Percentiles rank a stretch among this genome's conserved stretches.
Conservation (phyloP, 2,797 vertebrate genomes). For the Danio albolineatus region DNA sequence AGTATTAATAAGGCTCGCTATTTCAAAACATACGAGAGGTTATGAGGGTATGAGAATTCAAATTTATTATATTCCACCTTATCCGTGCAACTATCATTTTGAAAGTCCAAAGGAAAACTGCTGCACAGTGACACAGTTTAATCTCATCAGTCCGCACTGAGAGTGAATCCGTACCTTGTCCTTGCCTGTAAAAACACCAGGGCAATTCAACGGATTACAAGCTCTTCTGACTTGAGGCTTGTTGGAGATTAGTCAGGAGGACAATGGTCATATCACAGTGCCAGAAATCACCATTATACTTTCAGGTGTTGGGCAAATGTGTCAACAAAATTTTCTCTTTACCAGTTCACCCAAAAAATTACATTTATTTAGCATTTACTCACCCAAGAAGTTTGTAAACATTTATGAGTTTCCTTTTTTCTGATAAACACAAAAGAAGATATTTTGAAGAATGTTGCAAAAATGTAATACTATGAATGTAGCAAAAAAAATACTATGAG, state of each 20-base stretch:
- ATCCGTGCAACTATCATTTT: neutral
- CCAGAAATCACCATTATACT: constrained; percentile 26
- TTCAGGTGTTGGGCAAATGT: neutral
- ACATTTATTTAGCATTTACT: too few species aligned
- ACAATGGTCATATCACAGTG: constrained; percentile 46
- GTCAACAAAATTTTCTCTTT: neutral
- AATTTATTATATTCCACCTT: neutral
- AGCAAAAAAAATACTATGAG: too few species aligned
- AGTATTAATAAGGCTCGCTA: neutral
- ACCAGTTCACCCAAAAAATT: neutral
- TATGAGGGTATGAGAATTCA: neutral
- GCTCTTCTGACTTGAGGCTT: constrained; percentile 53
- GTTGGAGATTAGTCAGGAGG: constrained; percentile 55
- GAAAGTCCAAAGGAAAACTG: constrained; percentile 23
- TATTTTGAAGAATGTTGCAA: too few species aligned
- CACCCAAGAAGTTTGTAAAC: too few species aligned
- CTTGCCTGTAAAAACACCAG: constrained; percentile 51
- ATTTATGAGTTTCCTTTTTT: too few species aligned
- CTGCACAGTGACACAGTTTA: constrained; percentile 46
- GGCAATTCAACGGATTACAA: constrained; percentile 61
- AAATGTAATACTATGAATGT: too few species aligned
- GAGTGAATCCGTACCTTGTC: constrained; percentile 56
- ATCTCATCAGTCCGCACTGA: constrained; percentile 56
- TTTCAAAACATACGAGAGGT: constrained; percentile 3
- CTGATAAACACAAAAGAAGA: too few species aligned